These are phyloP conservation scores for Steinernema scapterisci DNA, from an alignment of 2,888 invertebrate species.

Conservation along the genomic window DNA sequence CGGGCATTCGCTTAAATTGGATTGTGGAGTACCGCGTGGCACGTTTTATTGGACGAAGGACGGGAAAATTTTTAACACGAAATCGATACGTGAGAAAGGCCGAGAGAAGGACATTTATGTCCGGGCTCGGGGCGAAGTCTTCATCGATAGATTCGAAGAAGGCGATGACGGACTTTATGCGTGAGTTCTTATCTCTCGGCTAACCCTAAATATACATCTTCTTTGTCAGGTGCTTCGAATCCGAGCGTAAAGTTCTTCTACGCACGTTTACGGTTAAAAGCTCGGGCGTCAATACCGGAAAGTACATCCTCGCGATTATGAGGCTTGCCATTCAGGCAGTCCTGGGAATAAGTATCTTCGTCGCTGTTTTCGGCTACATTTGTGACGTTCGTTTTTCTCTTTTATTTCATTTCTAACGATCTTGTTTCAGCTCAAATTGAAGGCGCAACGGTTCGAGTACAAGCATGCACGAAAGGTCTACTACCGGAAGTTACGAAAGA, in stretches of 20 bases:
- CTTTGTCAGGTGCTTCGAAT: neutral
- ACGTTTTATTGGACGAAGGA: conserved; percentile 12
- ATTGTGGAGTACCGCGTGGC: neutral
- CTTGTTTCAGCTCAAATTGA: no score
- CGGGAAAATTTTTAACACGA: neutral
- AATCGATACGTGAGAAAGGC: neutral
- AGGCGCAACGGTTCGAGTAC: no score
- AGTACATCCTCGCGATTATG: no score
- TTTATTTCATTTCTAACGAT: no score
- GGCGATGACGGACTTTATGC: neutral
- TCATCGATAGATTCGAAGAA: neutral
- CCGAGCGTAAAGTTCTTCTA: neutral
- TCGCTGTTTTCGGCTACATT: no score
- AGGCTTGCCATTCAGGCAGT: no score
- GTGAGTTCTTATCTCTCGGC: neutral
- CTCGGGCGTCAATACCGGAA: no score
- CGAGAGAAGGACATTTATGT: neutral
- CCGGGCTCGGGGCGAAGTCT: neutral
- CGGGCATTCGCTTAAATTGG: neutral
- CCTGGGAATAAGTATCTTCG: no score
- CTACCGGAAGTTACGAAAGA: no score
- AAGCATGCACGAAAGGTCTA: no score
- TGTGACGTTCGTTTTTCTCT: no score
- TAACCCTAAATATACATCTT: neutral
- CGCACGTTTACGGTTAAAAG: neutral